Conservation (phyloP, 2,888 invertebrate species). For the Synergus umbraculus region DNA sequence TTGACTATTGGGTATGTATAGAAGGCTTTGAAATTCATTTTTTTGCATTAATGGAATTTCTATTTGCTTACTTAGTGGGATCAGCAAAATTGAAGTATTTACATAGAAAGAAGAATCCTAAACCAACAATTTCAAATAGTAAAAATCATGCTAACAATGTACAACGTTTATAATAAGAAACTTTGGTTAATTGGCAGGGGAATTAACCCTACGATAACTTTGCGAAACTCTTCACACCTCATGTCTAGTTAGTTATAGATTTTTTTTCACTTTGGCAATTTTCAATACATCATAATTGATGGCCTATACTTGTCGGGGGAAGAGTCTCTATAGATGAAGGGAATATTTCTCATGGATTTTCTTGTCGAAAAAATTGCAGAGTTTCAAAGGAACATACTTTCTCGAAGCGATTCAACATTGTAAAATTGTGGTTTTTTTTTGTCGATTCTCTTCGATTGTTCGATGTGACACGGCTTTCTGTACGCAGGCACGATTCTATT, state of each 20-base stretch:
- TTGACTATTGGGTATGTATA: background rate
- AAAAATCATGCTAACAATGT: no score
- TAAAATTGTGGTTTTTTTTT: conserved; percentile 4
- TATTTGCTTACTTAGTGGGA: no score
- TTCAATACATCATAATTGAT: background rate
- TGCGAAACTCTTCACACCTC: background rate
- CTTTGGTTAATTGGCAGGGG: background rate
- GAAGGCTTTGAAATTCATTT: no score
- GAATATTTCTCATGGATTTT: background rate
- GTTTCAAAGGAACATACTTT: conserved; percentile 3
- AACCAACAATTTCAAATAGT: no score
- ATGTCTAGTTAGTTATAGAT: no score
- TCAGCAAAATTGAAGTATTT: no score
- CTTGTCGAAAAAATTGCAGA: background rate
- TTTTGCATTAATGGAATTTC: no score
- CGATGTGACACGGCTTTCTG: background rate
- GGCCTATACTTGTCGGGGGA: background rate
- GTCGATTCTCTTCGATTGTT: conserved; percentile 4
- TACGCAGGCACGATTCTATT: conserved; percentile 28
- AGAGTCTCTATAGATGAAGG: background rate
- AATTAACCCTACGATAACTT: background rate
- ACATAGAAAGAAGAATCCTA: no score
- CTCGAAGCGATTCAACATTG: background rate
- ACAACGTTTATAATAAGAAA: background rate
- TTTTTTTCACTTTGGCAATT: background rate